Percentiles rank a stretch among this genome's conserved stretches.
These are phyloP conservation scores for Micropoecilia bifurca DNA, from an alignment of 2,797 vertebrate species.

Conservation along the genomic window DNA sequence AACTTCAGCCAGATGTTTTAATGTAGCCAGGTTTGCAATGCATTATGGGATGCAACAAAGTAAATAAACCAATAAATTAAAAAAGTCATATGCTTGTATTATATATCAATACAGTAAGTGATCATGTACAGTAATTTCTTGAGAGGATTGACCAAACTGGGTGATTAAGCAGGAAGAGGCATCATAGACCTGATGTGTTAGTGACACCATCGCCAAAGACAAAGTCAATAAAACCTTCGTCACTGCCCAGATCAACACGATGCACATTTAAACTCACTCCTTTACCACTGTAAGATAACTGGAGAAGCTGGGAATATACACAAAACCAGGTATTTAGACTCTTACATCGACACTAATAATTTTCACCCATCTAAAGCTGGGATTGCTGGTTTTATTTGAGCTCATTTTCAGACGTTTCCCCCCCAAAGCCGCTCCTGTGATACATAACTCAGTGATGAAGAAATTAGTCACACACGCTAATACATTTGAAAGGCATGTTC, in stretches of 20 bases:
- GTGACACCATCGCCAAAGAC: slow-evolving; percentile 63
- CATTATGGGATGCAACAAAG: background rate
- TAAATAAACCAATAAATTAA: background rate
- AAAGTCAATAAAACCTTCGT: slow-evolving; percentile 76
- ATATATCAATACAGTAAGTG: background rate
- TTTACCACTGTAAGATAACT: slow-evolving; percentile 23
- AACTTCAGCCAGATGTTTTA: background rate
- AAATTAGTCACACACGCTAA: slow-evolving; percentile 57
- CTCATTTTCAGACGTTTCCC: background rate
- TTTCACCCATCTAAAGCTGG: slow-evolving; percentile 15
- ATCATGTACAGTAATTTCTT: slow-evolving; percentile 40
- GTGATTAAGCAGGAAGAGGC: slow-evolving; percentile 54
- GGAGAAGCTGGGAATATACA: background rate
- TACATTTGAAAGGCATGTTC: slow-evolving; percentile 69
- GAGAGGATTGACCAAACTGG: slow-evolving; percentile 54
- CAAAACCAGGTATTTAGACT: slow-evolving; percentile 31
- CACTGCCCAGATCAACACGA: slow-evolving; percentile 56
- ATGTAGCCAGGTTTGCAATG: background rate
- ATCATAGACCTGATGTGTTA: slow-evolving; percentile 39
- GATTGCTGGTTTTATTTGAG: slow-evolving; percentile 38
- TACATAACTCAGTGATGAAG: slow-evolving; percentile 36
- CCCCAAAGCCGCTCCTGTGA: slow-evolving; percentile 16
- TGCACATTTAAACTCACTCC: slow-evolving; percentile 62
- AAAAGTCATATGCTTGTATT: background rate
- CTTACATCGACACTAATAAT: slow-evolving; percentile 24